Evolutionary conservation across 2,113 vertebrate genomes (phyloP), one percentile per base, ranked within the genome.

Genomic region (Grantiella picta): DNA sequence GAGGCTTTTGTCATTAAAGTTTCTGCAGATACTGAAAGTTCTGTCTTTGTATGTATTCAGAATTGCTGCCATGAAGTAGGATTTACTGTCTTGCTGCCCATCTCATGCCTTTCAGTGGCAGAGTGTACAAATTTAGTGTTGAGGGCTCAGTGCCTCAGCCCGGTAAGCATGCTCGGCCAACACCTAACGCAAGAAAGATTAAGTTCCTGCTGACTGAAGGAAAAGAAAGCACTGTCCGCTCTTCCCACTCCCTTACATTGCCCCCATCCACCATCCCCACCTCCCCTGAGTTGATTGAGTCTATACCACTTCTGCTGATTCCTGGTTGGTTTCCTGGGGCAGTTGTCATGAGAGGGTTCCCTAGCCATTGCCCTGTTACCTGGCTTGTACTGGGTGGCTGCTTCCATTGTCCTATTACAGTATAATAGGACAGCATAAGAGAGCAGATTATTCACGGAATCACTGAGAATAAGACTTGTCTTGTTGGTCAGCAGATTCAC

Each of bases 51-150:
- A 52, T 47, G 14, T 80, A 28, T 83, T 89, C 68, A 81, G 72
- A 89, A 86, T 69, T 86, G 44, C 63, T 72, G 16, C 53, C 3
- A 1, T 53, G 68, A 65, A 77, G 29, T 72, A 86, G 81, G 27
- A 60, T 61, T 86, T 72, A n/a, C 50, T 91, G 68, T 77, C 36
- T 84, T 94, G 81, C 36, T 77, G 68, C 40, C 24, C 0, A 0
- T 72, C 28, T 86, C n/a, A 47, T 78, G 77, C 77, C 54, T 69
- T 94, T 93, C 77, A 66, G 81, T 94, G 87, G 50, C 77, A 78
- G 68, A 86, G 31, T 44, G 77, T 70, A 81, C 54, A 89, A 49
- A 69, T 57, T 86, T 57, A 60, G 5, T 94, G 76, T 64, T 1
- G 2, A 69, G 54, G 49, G 35, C 66, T 94, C 83, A 64, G 52